phyloP scores from a whole-genome alignment of 2,888 invertebrate genomes.

The Syrphus vitripennis region DNA sequence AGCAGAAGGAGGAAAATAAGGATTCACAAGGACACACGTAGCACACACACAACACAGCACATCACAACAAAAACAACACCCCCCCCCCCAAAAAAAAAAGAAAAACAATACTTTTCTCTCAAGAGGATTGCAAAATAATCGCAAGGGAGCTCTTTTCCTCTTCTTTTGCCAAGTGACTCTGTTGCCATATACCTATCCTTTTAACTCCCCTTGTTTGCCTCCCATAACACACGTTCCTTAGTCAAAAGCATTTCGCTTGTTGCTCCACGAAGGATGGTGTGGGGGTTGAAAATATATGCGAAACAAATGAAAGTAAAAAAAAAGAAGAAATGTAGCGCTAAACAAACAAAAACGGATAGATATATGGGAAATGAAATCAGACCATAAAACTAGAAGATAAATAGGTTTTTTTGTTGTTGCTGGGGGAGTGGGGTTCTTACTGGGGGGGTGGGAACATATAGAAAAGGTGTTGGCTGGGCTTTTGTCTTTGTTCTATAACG shows the following conservation, averaged over 20 bases:
- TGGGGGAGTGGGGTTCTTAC: not conserved
- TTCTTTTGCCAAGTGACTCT: slow-evolving; percentile 17
- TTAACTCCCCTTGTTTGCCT: not conserved
- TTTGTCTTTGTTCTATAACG: not conserved
- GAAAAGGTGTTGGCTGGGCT: slow-evolving; percentile 19
- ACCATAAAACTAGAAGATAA: slow-evolving; percentile 46
- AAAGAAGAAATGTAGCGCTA: slow-evolving; percentile 36
- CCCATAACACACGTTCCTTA: not conserved
- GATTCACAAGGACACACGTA: slow-evolving; percentile 51
- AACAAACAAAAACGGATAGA: slow-evolving; percentile 41
- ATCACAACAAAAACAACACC: not conserved
- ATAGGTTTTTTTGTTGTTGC: not conserved
- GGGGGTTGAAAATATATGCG: not conserved
- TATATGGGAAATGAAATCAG: slow-evolving; percentile 64
- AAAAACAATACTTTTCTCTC: slow-evolving; percentile 33
- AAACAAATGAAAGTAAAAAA: slow-evolving; percentile 49
- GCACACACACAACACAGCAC: not conserved
- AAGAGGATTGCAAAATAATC: slow-evolving; percentile 62
- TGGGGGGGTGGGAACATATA: not conserved
- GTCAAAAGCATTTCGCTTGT: slow-evolving; percentile 53
- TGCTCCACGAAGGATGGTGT: slow-evolving; percentile 36
- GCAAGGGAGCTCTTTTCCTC: slow-evolving; percentile 38
- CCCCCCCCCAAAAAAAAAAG: not conserved
- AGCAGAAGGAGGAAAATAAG: not conserved
- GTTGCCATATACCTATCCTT: not conserved